phyloP scores from a whole-genome alignment of 1,140 invertebrate species.

The Pogonomyrmex californicus region DNA sequence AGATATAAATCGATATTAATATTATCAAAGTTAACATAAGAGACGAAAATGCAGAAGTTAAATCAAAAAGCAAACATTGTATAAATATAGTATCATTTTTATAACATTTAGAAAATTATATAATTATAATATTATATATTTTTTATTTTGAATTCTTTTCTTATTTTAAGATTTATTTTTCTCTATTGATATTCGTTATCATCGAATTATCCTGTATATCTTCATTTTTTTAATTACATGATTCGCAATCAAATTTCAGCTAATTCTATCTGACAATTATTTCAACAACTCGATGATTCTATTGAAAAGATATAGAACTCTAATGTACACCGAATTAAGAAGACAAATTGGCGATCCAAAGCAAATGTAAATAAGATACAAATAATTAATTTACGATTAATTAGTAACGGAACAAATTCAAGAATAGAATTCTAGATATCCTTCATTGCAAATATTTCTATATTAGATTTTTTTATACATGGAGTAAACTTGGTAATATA shows the following conservation, averaged over 20 bases:
- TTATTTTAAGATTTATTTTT: neutral
- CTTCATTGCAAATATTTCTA: neutral
- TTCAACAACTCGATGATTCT: conserved; percentile 74
- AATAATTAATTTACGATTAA: neutral
- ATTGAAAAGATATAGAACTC: conserved; percentile 67
- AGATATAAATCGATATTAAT: conserved; percentile 29
- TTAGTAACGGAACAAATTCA: neutral
- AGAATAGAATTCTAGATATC: neutral
- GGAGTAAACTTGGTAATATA: neutral
- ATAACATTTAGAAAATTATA: neutral
- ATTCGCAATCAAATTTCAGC: conserved; percentile 60
- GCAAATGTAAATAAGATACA: conserved; percentile 74
- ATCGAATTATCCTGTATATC: neutral
- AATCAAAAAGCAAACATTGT: neutral
- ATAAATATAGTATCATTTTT: neutral
- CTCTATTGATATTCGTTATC: neutral
- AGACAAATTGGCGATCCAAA: conserved; percentile 56
- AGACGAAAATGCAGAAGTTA: neutral
- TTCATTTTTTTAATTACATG: neutral
- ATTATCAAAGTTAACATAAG: neutral
- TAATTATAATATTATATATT: neutral
- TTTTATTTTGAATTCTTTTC: neutral
- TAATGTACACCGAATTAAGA: conserved; percentile 67
- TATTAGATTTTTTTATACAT: neutral
- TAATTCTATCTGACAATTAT: conserved; percentile 69